Base-by-base conservation (phyloP, 2,888 invertebrate species). In the Amphipoea oculea region DNA sequence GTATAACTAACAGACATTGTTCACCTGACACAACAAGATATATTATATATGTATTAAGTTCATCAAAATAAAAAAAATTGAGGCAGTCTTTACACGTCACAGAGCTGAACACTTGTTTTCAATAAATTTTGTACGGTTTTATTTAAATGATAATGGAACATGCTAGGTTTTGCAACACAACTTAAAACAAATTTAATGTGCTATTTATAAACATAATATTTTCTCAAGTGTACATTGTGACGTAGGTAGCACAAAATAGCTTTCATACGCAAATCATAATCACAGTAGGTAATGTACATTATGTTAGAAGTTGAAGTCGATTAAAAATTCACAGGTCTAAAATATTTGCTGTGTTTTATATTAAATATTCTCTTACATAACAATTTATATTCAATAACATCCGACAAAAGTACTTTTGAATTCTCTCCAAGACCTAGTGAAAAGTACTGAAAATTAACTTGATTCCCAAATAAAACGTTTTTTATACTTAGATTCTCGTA, bases 221-320 rank as follows among this genome's bases (percentile, higher is more conserved):
- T 73, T 78, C 83, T 76, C 91, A 91, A 86, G 90, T 91, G 91
- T 86, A 72, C 67, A n/a, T 12, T 69, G 66, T 84, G 86, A 87
- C 86, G 86, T 86, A 60, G 51, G 40, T 68, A 48, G 23, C 42
- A 84, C 51, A 69, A 84, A 84, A 85, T 83, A 81, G 51, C 45
- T 73, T 29, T 1, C 57, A 78, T 42, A 76, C 63, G 23, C 57
- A 62, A 77, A 70, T 65, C 67, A 70, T 73, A 23, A 73, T 60
- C 48, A 62, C 36, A 66, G 54, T 70, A 29, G 29, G 29, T 29
- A 76, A 63, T 54, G 36, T 4, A 62, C n/a, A 36, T 67, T 67
- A 66, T 36, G 42, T 66, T 73, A 57, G 1, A 36, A 23, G 23
- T 29, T 48, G 6, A 42, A 14, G n/a, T 60, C 11, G 29, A 73